These are phyloP conservation scores for Vombatus ursinus DNA, from an alignment of 2,113 vertebrate species.

Conservation along the genomic window DNA sequence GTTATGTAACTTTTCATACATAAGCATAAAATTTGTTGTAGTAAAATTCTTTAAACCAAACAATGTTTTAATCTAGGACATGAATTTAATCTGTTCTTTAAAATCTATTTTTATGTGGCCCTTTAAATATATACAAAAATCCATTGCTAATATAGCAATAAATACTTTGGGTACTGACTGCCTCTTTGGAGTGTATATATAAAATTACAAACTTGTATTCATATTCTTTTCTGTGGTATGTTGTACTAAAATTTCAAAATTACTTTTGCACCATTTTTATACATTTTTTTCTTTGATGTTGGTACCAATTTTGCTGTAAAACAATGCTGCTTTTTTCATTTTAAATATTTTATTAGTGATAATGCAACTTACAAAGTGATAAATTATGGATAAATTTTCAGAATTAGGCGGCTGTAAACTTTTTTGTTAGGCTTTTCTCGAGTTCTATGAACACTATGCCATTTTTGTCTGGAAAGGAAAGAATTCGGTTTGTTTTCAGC, in stretches of 20 bases:
- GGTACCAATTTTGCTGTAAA: slow-evolving; percentile 91
- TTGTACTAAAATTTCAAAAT: slow-evolving; percentile 88
- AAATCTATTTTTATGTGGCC: slow-evolving; percentile 93
- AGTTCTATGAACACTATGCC: slow-evolving; percentile 73
- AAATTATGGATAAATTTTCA: slow-evolving; percentile 69
- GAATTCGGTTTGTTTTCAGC: slow-evolving; percentile 80
- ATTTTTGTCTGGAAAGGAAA: slow-evolving; percentile 73
- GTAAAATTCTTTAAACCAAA: slow-evolving; percentile 89
- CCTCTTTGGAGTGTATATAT: slow-evolving; percentile 89
- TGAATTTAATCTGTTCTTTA: slow-evolving; percentile 91
- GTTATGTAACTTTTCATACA: slow-evolving; percentile 93
- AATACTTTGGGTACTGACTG: slow-evolving; percentile 94
- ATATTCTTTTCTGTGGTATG: slow-evolving; percentile 88
- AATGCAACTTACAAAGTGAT: slow-evolving; percentile 57
- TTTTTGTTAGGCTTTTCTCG: slow-evolving; percentile 77
- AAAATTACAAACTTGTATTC: slow-evolving; percentile 90
- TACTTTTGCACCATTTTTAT: slow-evolving; percentile 82
- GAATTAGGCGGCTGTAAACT: slow-evolving; percentile 78
- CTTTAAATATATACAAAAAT: slow-evolving; percentile 89
- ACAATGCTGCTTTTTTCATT: slow-evolving; percentile 86
- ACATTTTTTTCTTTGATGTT: slow-evolving; percentile 83
- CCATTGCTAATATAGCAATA: slow-evolving; percentile 92
- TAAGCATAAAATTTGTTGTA: slow-evolving; percentile 88
- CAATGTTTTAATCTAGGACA: slow-evolving; percentile 86
- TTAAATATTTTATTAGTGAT: slow-evolving; percentile 83